Percentiles rank a stretch among this genome's conserved stretches.
Evolutionary conservation across 2,113 vertebrate genomes (phyloP).

Genomic region (Pterocles orientalis): DNA sequence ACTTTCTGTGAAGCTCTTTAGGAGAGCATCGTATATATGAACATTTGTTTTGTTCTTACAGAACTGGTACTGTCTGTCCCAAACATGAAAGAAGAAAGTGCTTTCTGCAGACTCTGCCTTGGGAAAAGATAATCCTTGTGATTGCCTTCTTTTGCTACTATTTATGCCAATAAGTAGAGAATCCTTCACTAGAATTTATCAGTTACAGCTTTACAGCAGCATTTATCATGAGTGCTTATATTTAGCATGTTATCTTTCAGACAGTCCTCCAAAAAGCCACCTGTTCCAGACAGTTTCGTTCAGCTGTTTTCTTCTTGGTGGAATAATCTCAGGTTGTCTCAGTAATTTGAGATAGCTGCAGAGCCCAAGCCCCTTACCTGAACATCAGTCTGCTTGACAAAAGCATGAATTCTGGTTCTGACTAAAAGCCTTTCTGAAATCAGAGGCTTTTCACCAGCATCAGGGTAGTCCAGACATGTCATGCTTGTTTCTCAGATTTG

Average conservation of each 20-base stretch:
- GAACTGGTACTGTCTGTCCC: neutral
- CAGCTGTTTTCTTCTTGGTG: neutral
- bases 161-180: neutral
- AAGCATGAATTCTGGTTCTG: neutral
- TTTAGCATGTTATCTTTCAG: neutral
- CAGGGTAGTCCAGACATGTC: neutral
- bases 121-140: neutral
- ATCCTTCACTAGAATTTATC: neutral
- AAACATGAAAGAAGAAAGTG: neutral
- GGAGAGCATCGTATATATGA: neutral
- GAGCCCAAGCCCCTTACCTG: neutral
- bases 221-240: neutral
- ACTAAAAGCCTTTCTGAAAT: neutral
- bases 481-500: neutral
- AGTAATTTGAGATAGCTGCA: neutral
- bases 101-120: neutral
- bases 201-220: neutral
- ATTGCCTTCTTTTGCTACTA: neutral
- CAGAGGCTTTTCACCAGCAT: neutral
- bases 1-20: neutral
- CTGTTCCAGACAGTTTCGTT: neutral
- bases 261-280: neutral
- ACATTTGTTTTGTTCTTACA: neutral
- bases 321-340: neutral
- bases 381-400: neutral